Evolutionary conservation across 2,113 vertebrate genomes (phyloP).

Genomic region (Chaetodon trifascialis): DNA sequence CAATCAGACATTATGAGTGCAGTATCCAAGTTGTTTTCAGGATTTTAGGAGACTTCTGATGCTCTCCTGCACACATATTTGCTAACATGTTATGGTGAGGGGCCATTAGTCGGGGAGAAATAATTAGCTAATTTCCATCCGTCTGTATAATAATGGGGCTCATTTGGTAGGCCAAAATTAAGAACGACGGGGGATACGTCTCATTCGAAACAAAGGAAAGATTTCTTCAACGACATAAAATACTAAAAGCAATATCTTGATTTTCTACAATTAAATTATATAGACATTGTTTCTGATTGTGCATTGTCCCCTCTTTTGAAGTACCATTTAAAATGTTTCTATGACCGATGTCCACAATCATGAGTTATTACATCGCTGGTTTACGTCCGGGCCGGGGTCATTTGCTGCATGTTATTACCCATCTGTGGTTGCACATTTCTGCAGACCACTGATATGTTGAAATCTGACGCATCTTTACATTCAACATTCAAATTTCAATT

Average conservation of each 20-base stretch:
- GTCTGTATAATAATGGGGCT: constrained; percentile 72
- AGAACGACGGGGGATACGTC: constrained; percentile 53
- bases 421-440: background rate
- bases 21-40: background rate
- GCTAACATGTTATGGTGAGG: constrained; percentile 50
- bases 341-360: background rate
- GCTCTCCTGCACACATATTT: constrained; percentile 35
- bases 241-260: background rate
- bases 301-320: background rate
- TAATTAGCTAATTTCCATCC: constrained; percentile 74
- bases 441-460: too few relatives aligned
- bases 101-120: constrained; percentile 61
- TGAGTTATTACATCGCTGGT: background rate
- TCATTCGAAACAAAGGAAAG: constrained; percentile 50
- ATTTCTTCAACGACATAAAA: background rate
- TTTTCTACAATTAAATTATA: background rate
- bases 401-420: background rate
- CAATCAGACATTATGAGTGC: constrained; percentile 11
- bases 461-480: too few relatives aligned
- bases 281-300: background rate
- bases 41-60: constrained; percentile 24
- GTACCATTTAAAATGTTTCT: too few relatives aligned
- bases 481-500: too few relatives aligned
- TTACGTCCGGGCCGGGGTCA: background rate
- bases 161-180: constrained; percentile 61